Evolutionary conservation across 1,140 invertebrate species (phyloP).

Genomic region (Onthophagus taurus): DNA sequence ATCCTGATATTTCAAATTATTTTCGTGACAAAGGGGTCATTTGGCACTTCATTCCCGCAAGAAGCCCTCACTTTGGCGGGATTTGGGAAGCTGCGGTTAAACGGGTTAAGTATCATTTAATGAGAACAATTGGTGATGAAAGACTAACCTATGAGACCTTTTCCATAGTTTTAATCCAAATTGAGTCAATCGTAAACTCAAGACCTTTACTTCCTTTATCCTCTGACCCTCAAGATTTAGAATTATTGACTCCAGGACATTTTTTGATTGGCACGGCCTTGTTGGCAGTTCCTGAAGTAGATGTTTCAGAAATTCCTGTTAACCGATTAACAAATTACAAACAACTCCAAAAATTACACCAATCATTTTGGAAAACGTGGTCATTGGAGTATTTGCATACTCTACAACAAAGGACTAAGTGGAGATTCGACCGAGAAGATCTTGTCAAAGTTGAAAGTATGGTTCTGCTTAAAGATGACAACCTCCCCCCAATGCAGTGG

Average conservation of each 20-base stretch:
- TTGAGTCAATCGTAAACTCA: not conserved
- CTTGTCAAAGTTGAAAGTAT: slow-evolving; percentile 12
- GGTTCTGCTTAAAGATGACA: slow-evolving; percentile 25
- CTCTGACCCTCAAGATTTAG: slow-evolving; percentile 14
- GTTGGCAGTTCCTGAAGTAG: slow-evolving; percentile 19
- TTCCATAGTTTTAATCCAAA: not conserved
- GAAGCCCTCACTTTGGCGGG: slow-evolving; percentile 36
- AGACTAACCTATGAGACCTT: slow-evolving; percentile 8
- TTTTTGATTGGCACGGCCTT: slow-evolving; percentile 32
- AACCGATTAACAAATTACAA: slow-evolving; percentile 16
- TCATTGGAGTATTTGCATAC: slow-evolving; percentile 14
- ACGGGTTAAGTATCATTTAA: slow-evolving; percentile 2
- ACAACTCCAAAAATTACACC: slow-evolving; percentile 12
- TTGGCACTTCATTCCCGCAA: slow-evolving; percentile 39
- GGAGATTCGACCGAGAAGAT: not conserved
- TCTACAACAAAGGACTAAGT: slow-evolving; percentile 15
- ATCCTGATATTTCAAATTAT: slow-evolving; percentile 8
- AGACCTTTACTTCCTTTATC: slow-evolving; percentile 15
- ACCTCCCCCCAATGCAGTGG: slow-evolving; percentile 22
- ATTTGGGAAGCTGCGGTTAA: slow-evolving; percentile 30
- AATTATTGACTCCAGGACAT: slow-evolving; percentile 29
- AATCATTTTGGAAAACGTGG: slow-evolving; percentile 25
- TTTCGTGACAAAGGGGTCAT: slow-evolving; percentile 22
- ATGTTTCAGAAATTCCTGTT: slow-evolving; percentile 8
- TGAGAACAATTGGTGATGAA: not conserved